Base-by-base conservation (phyloP, 2,113 vertebrate species). In the Poeciliopsis retropinna region DNA sequence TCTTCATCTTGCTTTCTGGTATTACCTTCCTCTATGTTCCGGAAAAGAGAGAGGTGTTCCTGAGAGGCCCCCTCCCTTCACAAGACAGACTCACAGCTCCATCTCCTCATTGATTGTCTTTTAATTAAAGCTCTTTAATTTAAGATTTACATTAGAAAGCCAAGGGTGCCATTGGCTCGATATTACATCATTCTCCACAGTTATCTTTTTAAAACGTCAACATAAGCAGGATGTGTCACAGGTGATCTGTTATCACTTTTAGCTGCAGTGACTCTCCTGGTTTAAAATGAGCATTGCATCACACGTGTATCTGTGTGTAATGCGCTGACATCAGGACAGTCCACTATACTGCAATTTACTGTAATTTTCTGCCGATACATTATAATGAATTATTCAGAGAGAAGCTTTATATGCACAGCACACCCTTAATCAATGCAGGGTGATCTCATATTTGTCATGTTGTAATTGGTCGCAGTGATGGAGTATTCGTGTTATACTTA, bases 381-480 rank as follows among this genome's bases (percentile, higher is more conserved):
- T 65, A 37, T 71, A 14, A 71, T 80, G 32, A 80, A 80, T 80
- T 32, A 70, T 70, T 71, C 73, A 71, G 15, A 32, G 51, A 2
- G 57, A 28, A 41, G 62, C 78, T 80, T 70, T 66, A 51, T 70
- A 37, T 37, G 32, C 22, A 19, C 22, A 39, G 39, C 47, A 2
- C 44, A 15, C 57, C 14, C 60, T 65, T 61, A 62, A 71, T 80
- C 61, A 66, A 44, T 80, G 67, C 17, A 6, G 14, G 51, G 67
- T 80, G 72, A 75, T 47, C 67, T 80, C 79, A 75, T 75, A n/a
- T 32, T 17, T 51, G 41, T 67, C 10, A 60, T 60, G 51, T 60
- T 70, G 65, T 60, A 70, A 60, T 65, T 32, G 39, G 34, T 70
- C 4, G 28, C 37, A 39, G 31, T 68, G 60, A 73, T 79, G 27